Percentiles rank a stretch among this genome's conserved stretches.
These are phyloP conservation scores for Maccullochella peelii DNA, from an alignment of 2,113 vertebrate species.

Conservation along the genomic window DNA sequence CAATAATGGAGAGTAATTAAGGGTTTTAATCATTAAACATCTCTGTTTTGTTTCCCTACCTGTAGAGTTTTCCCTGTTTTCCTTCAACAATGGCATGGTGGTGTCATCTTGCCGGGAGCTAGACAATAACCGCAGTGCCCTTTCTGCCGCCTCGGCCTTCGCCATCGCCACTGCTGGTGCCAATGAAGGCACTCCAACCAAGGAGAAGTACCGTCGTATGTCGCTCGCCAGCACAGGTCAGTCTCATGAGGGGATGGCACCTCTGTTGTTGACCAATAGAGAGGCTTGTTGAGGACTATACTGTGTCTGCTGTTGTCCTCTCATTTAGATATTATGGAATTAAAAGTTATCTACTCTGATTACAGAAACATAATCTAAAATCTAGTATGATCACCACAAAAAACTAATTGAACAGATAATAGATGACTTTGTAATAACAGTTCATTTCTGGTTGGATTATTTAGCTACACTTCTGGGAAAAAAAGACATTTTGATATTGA, in stretches of 20 bases:
- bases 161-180: conserved; percentile 96
- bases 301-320: neutral
- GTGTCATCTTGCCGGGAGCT: conserved; percentile 94
- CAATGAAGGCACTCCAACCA: conserved; percentile 95
- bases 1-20: neutral
- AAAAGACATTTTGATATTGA: neutral
- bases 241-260: neutral
- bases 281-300: neutral
- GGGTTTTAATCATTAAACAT: neutral
- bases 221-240: conserved; percentile 93
- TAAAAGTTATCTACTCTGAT: neutral
- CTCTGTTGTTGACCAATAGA: neutral
- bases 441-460: neutral
- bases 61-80: conserved; percentile 94
- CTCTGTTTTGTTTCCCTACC: neutral
- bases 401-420: neutral
- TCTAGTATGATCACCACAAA: neutral
- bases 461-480: neutral
- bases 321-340: neutral
- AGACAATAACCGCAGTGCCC: conserved; percentile 91
- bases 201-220: conserved; percentile 97
- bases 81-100: conserved; percentile 95
- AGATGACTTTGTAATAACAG: neutral
- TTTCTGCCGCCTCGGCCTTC: conserved; percentile 94
- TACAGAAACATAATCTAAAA: neutral